These are phyloP conservation scores for Diachasmimorpha longicaudata DNA, from an alignment of 1,140 invertebrate genomes.

Conservation along the genomic window DNA sequence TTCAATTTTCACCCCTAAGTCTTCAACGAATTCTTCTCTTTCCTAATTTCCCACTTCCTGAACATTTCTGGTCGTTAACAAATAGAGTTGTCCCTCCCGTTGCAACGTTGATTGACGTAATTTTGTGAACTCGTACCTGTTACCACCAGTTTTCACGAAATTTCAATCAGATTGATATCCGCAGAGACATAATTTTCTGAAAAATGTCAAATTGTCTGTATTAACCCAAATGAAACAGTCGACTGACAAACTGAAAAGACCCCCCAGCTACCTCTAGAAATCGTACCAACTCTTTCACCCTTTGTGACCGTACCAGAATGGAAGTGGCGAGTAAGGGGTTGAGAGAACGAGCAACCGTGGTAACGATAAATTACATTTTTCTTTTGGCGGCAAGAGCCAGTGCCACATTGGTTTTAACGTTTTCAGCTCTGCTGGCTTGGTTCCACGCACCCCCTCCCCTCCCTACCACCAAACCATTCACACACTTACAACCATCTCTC, in stretches of 20 bases:
- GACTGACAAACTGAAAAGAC: background rate
- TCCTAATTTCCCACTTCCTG: no score
- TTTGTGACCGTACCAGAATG: background rate
- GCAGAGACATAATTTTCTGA: background rate
- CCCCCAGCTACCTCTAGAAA: background rate
- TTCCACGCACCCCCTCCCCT: constrained; percentile 47
- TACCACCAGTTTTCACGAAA: no score
- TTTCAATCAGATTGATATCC: background rate
- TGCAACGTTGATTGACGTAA: no score
- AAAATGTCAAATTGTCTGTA: background rate
- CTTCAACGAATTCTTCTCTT: no score
- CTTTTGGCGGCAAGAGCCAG: constrained; percentile 37
- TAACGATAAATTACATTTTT: constrained; percentile 57
- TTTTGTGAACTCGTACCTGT: no score
- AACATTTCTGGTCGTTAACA: no score
- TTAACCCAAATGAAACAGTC: background rate
- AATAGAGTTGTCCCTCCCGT: no score
- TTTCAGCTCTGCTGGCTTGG: constrained; percentile 53
- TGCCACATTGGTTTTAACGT: constrained; percentile 53
- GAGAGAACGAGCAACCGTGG: constrained; percentile 30
- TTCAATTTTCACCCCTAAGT: no score
- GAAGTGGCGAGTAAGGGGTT: background rate
- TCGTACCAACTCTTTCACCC: background rate
- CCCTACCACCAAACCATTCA: constrained; percentile 34
- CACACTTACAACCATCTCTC: background rate